Evolutionary conservation across 2,113 vertebrate species (phyloP), one percentile per base, ranked within the genome.

Genomic region (Chascanopsetta lugubris): DNA sequence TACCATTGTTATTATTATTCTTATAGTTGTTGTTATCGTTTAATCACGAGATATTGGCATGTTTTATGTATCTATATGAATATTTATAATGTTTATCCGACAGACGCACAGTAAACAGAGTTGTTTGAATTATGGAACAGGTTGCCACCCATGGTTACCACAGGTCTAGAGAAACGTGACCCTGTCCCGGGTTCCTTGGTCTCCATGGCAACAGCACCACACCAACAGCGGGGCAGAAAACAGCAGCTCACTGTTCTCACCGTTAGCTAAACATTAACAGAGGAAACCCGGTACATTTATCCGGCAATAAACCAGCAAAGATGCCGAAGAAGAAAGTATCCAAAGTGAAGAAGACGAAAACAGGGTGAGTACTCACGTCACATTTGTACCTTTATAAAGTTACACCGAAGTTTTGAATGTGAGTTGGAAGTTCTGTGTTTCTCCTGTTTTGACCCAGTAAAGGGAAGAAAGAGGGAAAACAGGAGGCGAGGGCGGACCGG

Each of bases 281-380:
- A n/a, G n/a, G n/a, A n/a, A n/a, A 8, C 40, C 40, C 6, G 9
- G 17, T 45, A 10, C n/a, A 20, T 45, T 45, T 47, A 47, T 20
- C 18, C 13, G 32, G 32, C 5, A 47, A 51, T 3, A 2, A n/a
- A 18, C 8, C 13, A 54, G 58, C 1, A 38, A 15, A 38, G 22
- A 93, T 94, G 93, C 84, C 79, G 11, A 90, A 83, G 59, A 93
- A 90, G 60, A 92, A 91, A 73, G 54, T 69, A 2, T 63, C 79
- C 57, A 93, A 90, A 61, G 62, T 70, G 22, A 93, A 93, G 74
- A 89, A 75, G 55, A 72, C 65, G 4, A 93, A 93, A 61, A 84
- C 66, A 56, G 78, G 82, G 89, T 89, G 48, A 87, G 89, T 64
- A 2, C 15, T 1, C 2, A 2, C 1, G 1, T 26, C 2, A 2